These are phyloP conservation scores for Takifugu flavidus DNA, from an alignment of 2,113 vertebrate genomes.

Conservation along the genomic window DNA sequence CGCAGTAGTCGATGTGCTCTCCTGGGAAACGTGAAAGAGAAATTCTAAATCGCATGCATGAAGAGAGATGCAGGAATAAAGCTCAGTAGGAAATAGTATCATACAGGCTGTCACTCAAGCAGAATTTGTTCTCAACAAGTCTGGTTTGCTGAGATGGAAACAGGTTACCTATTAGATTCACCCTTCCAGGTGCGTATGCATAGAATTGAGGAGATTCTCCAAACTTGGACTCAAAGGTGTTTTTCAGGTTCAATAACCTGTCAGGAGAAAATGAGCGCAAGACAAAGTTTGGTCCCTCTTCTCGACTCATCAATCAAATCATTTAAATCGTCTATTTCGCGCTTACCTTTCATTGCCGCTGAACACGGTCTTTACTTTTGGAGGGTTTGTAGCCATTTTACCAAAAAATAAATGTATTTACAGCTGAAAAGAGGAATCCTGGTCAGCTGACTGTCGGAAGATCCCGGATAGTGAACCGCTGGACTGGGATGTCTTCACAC, in stretches of 20 bases:
- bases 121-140: neutral
- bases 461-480: constrained; percentile 26
- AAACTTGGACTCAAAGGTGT: constrained; percentile 83
- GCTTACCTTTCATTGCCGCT: constrained; percentile 66
- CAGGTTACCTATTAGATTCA: constrained; percentile 92
- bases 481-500: constrained; percentile 31
- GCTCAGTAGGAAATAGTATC: neutral
- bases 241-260: constrained; percentile 88
- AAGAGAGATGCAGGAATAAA: too few relatives aligned
- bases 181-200: constrained; percentile 90
- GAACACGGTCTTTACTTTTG: constrained; percentile 49
- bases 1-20: constrained; percentile 97
- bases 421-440: neutral
- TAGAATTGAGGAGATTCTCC: constrained; percentile 86
- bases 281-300: neutral
- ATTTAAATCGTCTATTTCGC: neutral
- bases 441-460: constrained; percentile 59
- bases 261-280: constrained; percentile 3
- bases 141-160: neutral
- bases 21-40: constrained; percentile 66
- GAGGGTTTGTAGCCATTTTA: constrained; percentile 63
- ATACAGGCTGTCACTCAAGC: too few relatives aligned
- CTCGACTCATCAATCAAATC: neutral
- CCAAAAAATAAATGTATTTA: neutral
- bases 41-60: too few relatives aligned